These are phyloP conservation scores for Brachycybe producta DNA, from an alignment of 2,888 invertebrate genomes.

Conservation along the genomic window DNA sequence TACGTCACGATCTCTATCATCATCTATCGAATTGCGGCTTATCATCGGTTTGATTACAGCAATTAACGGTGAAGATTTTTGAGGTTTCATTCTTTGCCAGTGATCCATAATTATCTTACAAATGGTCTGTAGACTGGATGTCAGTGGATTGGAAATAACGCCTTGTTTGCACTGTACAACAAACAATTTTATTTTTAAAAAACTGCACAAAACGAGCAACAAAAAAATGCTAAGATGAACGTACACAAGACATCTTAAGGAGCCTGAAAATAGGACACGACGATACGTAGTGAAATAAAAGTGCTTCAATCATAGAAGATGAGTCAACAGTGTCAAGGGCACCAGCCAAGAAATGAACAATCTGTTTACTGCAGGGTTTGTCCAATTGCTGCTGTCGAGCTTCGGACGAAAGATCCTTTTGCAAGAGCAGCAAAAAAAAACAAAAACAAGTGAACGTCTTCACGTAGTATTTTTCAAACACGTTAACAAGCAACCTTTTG, in stretches of 20 bases:
- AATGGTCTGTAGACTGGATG: slow-evolving; percentile 20
- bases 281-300: slow-evolving; percentile 19
- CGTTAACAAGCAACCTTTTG: slow-evolving; percentile 13
- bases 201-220: background rate
- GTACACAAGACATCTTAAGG: slow-evolving; percentile 20
- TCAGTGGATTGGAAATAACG: slow-evolving; percentile 16
- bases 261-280: slow-evolving; percentile 22
- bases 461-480: background rate
- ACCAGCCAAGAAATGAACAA: slow-evolving; percentile 3
- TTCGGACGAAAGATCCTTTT: slow-evolving; percentile 7
- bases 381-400: background rate
- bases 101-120: slow-evolving; percentile 20
- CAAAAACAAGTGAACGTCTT: background rate
- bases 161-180: slow-evolving; percentile 17
- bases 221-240: background rate
- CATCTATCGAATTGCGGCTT: no score
- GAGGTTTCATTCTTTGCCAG: slow-evolving; percentile 14
- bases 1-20: no score
- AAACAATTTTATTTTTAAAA: background rate
- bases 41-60: slow-evolving; percentile 19
- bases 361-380: background rate
- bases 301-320: slow-evolving; percentile 17
- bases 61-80: slow-evolving; percentile 20
- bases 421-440: no score
- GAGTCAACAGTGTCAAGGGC: slow-evolving; percentile 1